A percentile compares a stretch with the other conserved stretches of the same genome.
Conservation (phyloP, 2,888 invertebrate species). For the Himalopsyche tibetana region DNA sequence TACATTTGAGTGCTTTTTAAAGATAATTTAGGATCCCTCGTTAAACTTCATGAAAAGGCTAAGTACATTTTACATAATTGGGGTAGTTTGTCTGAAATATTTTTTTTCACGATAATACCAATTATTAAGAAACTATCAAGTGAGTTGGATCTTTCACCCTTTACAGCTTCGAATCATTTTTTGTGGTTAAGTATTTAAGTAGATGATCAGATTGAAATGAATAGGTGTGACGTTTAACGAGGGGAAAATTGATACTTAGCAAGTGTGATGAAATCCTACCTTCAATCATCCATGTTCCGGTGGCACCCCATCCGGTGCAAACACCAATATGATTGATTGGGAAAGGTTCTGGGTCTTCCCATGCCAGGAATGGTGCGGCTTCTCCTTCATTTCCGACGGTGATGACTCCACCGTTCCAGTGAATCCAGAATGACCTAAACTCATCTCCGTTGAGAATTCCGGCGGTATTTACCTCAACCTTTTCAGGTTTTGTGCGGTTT, state of each 20-base stretch:
- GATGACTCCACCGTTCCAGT: constrained; percentile 83
- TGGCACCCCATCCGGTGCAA: constrained; percentile 92
- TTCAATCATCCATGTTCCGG: constrained; percentile 89
- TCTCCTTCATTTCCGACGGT: constrained; percentile 86
- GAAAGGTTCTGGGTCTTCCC: constrained; percentile 84
- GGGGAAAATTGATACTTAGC: neutral
- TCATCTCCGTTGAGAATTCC: constrained; percentile 84
- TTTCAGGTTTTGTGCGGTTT: constrained; percentile 86
- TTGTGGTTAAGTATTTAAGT: too few species aligned
- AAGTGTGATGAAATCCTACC: constrained; percentile 73
- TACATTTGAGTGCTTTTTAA: constrained; percentile 19
- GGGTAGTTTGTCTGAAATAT: neutral
- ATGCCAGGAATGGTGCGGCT: constrained; percentile 83
- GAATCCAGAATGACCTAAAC: constrained; percentile 90
- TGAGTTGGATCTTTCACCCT: neutral
- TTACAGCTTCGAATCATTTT: too few species aligned
- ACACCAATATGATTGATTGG: constrained; percentile 86
- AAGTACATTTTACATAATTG: too few species aligned
- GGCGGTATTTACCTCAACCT: constrained; percentile 83
- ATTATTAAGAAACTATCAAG: neutral
- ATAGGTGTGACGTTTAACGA: neutral
- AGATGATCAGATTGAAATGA: neutral
- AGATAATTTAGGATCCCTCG: neutral
- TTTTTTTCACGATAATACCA: too few species aligned
- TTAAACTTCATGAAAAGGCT: too few species aligned